These are phyloP conservation scores for Drosophila aldrichi DNA, from an alignment of 2,888 invertebrate genomes.

Conservation along the genomic window DNA sequence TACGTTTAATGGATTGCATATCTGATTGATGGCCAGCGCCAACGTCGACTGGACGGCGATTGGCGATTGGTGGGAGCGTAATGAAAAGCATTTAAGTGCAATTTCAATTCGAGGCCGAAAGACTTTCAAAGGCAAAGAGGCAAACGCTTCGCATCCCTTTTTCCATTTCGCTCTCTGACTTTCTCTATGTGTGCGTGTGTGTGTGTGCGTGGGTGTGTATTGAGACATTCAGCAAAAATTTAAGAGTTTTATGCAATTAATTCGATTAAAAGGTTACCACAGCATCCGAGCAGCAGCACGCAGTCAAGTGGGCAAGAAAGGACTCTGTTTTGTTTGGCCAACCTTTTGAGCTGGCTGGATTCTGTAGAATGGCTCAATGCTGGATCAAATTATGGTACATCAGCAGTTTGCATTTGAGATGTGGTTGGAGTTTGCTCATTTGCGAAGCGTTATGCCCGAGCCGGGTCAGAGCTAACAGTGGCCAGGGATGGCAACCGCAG, in stretches of 20 bases:
- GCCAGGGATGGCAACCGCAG: slow-evolving; percentile 11
- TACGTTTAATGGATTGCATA: slow-evolving; percentile 23
- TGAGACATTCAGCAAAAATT: slow-evolving; percentile 40
- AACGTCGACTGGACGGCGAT: background rate
- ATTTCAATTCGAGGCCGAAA: slow-evolving; percentile 33
- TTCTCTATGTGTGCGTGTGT: background rate
- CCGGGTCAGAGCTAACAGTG: slow-evolving; percentile 18
- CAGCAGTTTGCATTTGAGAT: slow-evolving; percentile 49
- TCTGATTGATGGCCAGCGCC: slow-evolving; percentile 11
- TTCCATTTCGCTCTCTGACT: slow-evolving; percentile 12
- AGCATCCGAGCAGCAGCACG: slow-evolving; percentile 13
- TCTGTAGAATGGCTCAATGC: slow-evolving; percentile 41
- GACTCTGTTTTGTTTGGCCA: slow-evolving; percentile 17
- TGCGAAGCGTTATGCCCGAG: slow-evolving; percentile 16
- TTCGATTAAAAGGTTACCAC: slow-evolving; percentile 66
- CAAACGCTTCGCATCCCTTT: background rate
- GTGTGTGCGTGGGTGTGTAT: slow-evolving; percentile 1
- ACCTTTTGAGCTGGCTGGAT: slow-evolving; percentile 29
- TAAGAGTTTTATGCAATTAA: slow-evolving; percentile 66
- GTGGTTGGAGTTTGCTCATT: slow-evolving; percentile 38
- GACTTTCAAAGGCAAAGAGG: slow-evolving; percentile 5
- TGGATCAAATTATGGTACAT: slow-evolving; percentile 51
- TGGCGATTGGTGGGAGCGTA: slow-evolving; percentile 25
- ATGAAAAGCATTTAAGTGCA: slow-evolving; percentile 60
- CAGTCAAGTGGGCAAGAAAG: slow-evolving; percentile 10